Percentiles rank a stretch among this genome's conserved stretches.
phyloP scores from a whole-genome alignment of 2,113 vertebrate species.

The Cryptomyrus ogoouensis region DNA sequence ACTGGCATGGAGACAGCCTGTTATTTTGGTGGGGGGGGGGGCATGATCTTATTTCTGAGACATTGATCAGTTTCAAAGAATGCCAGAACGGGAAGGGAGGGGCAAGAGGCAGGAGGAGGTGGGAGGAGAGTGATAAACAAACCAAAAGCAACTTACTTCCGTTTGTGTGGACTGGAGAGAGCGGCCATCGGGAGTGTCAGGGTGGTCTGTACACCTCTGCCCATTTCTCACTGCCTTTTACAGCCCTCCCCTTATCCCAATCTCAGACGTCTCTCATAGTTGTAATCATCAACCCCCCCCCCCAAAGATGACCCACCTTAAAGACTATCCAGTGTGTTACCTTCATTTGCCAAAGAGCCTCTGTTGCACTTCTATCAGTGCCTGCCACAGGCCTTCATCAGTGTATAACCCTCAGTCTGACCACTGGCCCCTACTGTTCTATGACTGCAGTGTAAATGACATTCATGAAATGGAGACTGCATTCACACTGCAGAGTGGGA shows the following conservation, averaged over 20 bases:
- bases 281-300: neutral
- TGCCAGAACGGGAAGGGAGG: neutral
- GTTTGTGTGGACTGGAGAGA: neutral
- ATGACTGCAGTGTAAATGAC: neutral
- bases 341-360: neutral
- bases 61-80: neutral
- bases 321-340: neutral
- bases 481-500: neutral
- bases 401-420: neutral
- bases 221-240: neutral
- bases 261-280: neutral
- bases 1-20: neutral
- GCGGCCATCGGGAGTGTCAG: neutral
- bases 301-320: neutral
- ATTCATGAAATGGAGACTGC: neutral
- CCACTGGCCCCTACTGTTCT: neutral
- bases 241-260: neutral
- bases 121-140: neutral
- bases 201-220: neutral
- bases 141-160: neutral
- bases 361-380: neutral
- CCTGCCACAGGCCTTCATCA: neutral
- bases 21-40: neutral
- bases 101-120: no score
- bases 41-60: conserved; percentile 11